phyloP scores from a whole-genome alignment of 1,140 invertebrate genomes.

The Trichonephila clavipes region DNA sequence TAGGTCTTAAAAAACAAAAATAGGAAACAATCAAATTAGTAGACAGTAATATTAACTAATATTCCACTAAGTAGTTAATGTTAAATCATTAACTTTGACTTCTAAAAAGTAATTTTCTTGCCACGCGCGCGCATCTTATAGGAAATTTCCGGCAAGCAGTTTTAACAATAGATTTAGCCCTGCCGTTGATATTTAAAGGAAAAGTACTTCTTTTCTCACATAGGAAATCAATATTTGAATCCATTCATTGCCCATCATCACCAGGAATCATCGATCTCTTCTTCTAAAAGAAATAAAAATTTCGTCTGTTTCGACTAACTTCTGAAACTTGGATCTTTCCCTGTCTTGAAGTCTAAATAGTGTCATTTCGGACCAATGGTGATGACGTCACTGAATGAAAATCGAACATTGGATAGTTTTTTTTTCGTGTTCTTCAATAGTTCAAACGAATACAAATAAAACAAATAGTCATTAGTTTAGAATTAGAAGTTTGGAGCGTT shows the following conservation, averaged over 20 bases:
- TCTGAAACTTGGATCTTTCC: not conserved
- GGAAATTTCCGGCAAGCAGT: not conserved
- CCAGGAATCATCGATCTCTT: conserved; percentile 49
- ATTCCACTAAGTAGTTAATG: not conserved
- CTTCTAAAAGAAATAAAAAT: not conserved
- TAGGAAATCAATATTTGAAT: conserved; percentile 59
- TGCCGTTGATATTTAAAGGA: conserved; percentile 47
- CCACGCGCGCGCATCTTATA: not conserved
- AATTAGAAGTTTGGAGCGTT: not conserved
- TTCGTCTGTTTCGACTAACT: not conserved
- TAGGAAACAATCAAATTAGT: too few species aligned
- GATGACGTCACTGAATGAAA: conserved; percentile 19
- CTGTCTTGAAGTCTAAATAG: conserved; percentile 1
- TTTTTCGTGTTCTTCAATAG: not conserved
- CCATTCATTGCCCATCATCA: conserved; percentile 63
- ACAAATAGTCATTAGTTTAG: not conserved
- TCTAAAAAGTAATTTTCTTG: not conserved
- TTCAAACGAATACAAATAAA: conserved; percentile 1
- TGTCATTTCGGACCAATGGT: conserved; percentile 14
- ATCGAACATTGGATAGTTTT: not conserved
- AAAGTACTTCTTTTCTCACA: conserved; percentile 50
- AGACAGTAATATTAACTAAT: too few species aligned
- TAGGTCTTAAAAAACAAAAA: too few species aligned
- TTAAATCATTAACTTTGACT: not conserved
- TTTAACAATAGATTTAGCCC: not conserved